These are phyloP conservation scores for Camelus bactrianus DNA, from an alignment of 2,113 vertebrate species.

Conservation along the genomic window DNA sequence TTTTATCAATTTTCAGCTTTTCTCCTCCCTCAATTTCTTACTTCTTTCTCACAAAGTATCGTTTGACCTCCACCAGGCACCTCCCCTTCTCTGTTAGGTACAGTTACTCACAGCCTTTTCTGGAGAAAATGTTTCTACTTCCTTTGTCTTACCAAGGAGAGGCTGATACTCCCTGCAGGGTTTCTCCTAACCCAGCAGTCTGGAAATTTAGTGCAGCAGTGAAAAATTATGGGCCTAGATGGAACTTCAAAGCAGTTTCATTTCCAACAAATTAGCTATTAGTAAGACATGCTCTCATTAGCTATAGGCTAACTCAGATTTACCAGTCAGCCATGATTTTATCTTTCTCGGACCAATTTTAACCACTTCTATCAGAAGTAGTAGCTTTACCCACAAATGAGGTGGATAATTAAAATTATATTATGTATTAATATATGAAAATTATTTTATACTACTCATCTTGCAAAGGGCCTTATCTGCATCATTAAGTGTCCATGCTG, in stretches of 20 bases:
- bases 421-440: conserved; percentile 32
- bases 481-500: conserved; percentile 21
- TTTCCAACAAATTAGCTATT: conserved; percentile 66
- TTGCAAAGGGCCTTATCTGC: neutral
- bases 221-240: neutral
- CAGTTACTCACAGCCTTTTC: neutral
- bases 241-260: conserved; percentile 48
- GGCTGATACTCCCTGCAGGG: neutral
- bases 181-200: neutral
- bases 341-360: conserved; percentile 63
- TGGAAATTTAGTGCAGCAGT: conserved; percentile 9
- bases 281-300: conserved; percentile 62
- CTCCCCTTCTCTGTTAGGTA: neutral
- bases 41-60: neutral
- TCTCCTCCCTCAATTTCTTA: neutral
- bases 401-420: conserved; percentile 60
- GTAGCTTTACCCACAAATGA: conserved; percentile 53
- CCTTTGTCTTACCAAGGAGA: neutral
- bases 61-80: neutral
- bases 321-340: conserved; percentile 47
- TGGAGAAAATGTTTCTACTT: neutral
- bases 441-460: conserved; percentile 28
- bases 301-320: conserved; percentile 54
- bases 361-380: conserved; percentile 29
- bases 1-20: neutral